These are phyloP conservation scores for Steinernema hermaphroditum DNA, from an alignment of 2,888 invertebrate species.

Conservation along the genomic window DNA sequence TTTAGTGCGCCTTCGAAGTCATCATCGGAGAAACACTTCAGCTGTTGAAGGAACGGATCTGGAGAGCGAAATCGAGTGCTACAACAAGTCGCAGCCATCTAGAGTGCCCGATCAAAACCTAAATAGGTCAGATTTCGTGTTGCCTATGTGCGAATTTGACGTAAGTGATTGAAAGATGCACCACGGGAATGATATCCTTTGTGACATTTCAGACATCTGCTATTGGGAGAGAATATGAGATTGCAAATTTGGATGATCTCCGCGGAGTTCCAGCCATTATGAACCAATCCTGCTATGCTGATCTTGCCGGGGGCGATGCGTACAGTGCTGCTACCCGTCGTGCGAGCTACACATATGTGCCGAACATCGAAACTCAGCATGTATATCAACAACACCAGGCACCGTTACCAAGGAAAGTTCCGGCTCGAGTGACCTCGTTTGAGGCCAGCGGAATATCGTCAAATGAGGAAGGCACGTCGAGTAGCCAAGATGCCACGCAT, in stretches of 20 bases:
- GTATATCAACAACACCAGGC: neutral
- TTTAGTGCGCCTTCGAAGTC: constrained; percentile 9
- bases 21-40: neutral
- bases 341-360: neutral
- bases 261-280: neutral
- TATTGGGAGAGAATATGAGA: neutral
- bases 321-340: neutral
- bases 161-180: constrained; percentile 4
- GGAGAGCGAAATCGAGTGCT: neutral
- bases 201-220: neutral
- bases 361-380: neutral
- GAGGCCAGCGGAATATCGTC: neutral
- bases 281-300: constrained; percentile 2
- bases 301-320: neutral
- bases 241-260: neutral
- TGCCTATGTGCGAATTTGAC: constrained; percentile 20
- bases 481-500: neutral
- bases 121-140: neutral
- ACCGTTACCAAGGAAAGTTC: neutral
- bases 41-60: neutral
- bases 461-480: neutral
- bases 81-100: neutral
- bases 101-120: neutral
- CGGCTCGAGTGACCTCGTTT: neutral
- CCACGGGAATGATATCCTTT: neutral